phyloP scores from a whole-genome alignment of 2,113 vertebrate species.

The Alouatta palliata region DNA sequence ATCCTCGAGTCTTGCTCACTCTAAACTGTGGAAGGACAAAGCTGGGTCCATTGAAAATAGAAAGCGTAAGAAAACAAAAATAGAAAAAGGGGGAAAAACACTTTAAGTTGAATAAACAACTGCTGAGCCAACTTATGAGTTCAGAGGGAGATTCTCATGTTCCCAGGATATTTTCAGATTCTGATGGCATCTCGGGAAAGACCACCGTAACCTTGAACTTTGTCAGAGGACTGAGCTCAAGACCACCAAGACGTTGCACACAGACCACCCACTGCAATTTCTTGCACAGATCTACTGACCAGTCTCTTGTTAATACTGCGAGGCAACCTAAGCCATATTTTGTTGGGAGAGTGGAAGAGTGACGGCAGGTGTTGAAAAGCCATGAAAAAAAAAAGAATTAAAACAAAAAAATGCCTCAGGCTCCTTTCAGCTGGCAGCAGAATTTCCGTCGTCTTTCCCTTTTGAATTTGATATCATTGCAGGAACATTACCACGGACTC shows the following conservation, averaged over 20 bases:
- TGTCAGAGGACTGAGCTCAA: neutral
- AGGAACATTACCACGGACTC: neutral
- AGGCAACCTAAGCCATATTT: neutral
- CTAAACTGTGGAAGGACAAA: neutral
- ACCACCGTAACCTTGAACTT: neutral
- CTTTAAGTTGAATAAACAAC: neutral
- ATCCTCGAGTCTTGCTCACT: neutral
- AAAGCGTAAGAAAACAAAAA: neutral
- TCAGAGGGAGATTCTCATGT: neutral
- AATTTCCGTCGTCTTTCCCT: neutral
- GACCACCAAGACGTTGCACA: neutral
- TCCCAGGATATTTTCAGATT: neutral
- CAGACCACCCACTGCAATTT: neutral
- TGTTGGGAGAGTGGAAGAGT: neutral
- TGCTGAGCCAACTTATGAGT: fast-evolving
- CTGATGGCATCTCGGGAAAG: neutral
- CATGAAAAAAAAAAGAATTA: neutral
- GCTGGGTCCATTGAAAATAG: neutral
- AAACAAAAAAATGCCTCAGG: slow-evolving; percentile 30
- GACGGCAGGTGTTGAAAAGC: slow-evolving; percentile 50
- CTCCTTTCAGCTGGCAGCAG: neutral
- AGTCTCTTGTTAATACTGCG: neutral
- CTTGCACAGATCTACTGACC: neutral
- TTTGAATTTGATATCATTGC: neutral
- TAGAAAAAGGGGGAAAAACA: no score